Conservation (phyloP, 2,113 vertebrate species). For the Anhinga rufa region DNA sequence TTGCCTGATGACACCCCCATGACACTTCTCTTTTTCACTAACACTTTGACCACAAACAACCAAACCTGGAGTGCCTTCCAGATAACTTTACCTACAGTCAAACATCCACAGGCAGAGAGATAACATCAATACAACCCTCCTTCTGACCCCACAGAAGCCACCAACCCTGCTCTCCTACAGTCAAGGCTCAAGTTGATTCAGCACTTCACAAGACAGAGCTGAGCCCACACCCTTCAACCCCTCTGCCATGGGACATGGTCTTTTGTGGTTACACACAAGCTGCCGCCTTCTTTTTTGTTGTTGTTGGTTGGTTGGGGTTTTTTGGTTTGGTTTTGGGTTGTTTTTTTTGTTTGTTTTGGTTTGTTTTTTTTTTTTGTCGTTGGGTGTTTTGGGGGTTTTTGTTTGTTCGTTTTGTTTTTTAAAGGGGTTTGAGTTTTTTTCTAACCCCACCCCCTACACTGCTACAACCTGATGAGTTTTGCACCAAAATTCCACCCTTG, state of each 20-base stretch:
- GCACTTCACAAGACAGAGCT: too few species aligned
- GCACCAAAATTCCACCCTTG: background rate
- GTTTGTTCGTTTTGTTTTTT: too few species aligned
- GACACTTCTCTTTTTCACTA: background rate
- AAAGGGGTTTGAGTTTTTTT: background rate
- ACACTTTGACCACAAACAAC: background rate
- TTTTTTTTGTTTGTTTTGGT: too few species aligned
- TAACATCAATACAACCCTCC: background rate
- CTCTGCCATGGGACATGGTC: background rate
- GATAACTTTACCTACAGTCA: background rate
- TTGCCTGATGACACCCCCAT: background rate
- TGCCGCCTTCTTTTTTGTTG: background rate
- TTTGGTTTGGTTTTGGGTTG: too few species aligned
- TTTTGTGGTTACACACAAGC: background rate
- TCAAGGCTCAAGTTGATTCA: background rate
- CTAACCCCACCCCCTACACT: background rate
- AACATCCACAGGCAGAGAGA: background rate
- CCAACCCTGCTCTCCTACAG: background rate
- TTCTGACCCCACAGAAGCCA: background rate
- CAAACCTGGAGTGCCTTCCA: background rate
- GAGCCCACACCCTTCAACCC: background rate
- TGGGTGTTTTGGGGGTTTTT: too few species aligned
- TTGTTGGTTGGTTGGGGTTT: too few species aligned
- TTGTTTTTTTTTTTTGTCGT: too few species aligned
- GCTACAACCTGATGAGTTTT: background rate